Conservation (phyloP, 2,797 vertebrate genomes). For the Vireo griseus region DNA sequence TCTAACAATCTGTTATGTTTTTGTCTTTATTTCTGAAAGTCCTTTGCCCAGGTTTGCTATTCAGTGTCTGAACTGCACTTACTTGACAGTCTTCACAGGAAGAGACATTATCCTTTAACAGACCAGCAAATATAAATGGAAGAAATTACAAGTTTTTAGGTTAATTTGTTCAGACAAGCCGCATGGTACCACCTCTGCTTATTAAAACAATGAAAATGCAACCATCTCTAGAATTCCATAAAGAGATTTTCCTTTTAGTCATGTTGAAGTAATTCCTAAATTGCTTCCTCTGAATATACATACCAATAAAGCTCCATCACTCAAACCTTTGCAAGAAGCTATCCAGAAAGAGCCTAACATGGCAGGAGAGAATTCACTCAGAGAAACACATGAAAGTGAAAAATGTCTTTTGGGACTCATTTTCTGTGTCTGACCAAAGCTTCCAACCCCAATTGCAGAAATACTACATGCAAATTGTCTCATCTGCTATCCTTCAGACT, state of each 20-base stretch:
- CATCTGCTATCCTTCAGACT: neutral
- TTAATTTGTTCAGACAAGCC: neutral
- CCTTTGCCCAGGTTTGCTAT: neutral
- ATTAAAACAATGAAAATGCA: neutral
- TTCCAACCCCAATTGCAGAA: neutral
- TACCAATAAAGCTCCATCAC: neutral
- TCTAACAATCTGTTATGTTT: neutral
- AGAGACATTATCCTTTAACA: neutral
- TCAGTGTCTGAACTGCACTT: neutral
- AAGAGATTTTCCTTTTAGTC: neutral
- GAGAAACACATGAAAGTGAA: neutral
- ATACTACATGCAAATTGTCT: neutral
- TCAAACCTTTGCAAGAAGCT: neutral
- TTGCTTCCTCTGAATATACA: neutral
- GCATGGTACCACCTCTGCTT: neutral
- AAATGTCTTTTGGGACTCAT: neutral
- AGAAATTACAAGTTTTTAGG: neutral
- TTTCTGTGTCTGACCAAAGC: neutral
- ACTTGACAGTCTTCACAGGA: neutral
- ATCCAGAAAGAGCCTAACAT: neutral
- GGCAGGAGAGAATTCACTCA: neutral
- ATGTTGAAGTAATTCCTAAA: neutral
- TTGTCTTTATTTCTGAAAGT: neutral
- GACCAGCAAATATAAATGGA: neutral
- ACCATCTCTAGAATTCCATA: neutral